phyloP scores from a whole-genome alignment of 2,113 vertebrate species.

The Irena cyanogastra region DNA sequence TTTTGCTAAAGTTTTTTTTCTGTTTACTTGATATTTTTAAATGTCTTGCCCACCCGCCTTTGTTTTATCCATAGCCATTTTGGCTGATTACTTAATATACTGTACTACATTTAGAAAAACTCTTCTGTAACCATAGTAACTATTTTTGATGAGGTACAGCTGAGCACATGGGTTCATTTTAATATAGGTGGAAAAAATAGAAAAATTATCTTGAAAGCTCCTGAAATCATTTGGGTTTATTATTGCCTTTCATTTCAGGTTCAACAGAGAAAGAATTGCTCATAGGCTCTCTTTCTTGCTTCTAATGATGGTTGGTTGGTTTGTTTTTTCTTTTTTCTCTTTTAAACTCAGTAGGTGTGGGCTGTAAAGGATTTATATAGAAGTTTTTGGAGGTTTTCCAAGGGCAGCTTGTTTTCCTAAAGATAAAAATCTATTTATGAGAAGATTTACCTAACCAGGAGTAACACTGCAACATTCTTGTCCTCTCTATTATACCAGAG shows the following conservation, averaged over 20 bases:
- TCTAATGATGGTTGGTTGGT: not conserved
- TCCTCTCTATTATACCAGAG: not conserved
- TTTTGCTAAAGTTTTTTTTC: not conserved
- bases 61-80: constrained; percentile 33
- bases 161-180: constrained; percentile 30
- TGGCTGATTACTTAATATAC: constrained; percentile 57
- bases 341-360: not conserved
- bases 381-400: not conserved
- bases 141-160: constrained; percentile 42
- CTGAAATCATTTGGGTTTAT: constrained; percentile 12
- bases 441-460: not conserved
- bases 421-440: not conserved
- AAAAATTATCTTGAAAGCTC: constrained; percentile 7
- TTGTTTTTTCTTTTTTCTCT: not conserved
- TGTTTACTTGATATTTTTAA: constrained; percentile 55
- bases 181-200: constrained; percentile 21
- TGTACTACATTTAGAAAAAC: constrained; percentile 49
- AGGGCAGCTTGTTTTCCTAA: not conserved
- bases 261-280: not conserved
- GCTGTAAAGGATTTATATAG: not conserved
- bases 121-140: constrained; percentile 58
- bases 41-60: constrained; percentile 32
- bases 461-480: not conserved
- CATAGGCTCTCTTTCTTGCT: not conserved
- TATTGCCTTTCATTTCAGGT: constrained; percentile 22